Evolutionary conservation across 1,140 invertebrate genomes (phyloP), one percentile per base, ranked within the genome.

Genomic region (Geopemphigus sp.): DNA sequence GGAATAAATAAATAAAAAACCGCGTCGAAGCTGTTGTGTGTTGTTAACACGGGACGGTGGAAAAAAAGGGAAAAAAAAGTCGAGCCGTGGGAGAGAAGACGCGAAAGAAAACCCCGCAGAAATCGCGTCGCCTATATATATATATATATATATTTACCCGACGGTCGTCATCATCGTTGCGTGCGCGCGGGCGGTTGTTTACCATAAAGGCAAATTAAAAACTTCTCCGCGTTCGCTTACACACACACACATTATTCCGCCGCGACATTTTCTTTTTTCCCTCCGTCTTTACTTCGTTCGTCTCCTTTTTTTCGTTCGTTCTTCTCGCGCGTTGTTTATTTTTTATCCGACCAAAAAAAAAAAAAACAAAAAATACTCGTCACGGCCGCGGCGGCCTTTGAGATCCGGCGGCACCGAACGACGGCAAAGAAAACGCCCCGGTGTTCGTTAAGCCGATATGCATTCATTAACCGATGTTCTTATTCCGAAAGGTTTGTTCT

Each of bases 391-490:
- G 54, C 11, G 19, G 19, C 29, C 73, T 59, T 45, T 45, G 54
- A 76, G 26, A 76, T 59, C n/a, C 56, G 56, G 12, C 50, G 54
- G 26, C 50, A 17, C 6, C 17, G 53, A 59, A 45, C 22, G 72
- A 76, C 24, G 53, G 50, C 17, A 61, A 59, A 50, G 29, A 24
- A 63, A 78, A 78, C 59, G 14, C 39, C 57, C 39, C 10, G 29
- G 54, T n/a, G 39, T 78, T 78, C 74, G 54, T 78, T 78, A 78
- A 78, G 74, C 74, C 74, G 74, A 78, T 78, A 78, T 78, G 74
- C 74, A 78, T 78, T 63, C 74, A 78, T 78, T 78, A 78, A 47
- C 74, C 57, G 39, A 59, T 50, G 56, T 63, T 78, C 57, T 61
- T 78, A 78, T 78, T 78, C 74, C 57, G 50, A 61, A 78, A 78